Conservation (phyloP, 1,140 invertebrate genomes). For the Drosophila tristis region DNA sequence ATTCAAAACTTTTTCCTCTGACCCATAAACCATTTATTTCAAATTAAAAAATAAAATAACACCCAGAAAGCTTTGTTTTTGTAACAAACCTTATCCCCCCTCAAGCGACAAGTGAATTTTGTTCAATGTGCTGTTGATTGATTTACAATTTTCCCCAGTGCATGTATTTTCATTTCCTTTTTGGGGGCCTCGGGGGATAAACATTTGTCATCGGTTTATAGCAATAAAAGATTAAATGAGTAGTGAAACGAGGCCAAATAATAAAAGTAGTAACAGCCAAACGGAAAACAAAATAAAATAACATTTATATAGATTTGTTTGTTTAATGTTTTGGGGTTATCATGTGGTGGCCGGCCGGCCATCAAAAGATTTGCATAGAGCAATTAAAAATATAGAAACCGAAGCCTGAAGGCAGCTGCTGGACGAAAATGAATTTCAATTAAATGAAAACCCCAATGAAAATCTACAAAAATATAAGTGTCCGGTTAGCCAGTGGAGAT, state of each 20-base stretch:
- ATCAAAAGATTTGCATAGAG: conserved; percentile 15
- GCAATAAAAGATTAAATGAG: conserved; percentile 39
- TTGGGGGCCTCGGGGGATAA: conserved; percentile 22
- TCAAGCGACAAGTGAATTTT: conserved; percentile 19
- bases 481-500: neutral
- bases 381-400: conserved; percentile 35
- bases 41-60: conserved; percentile 32
- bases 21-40: conserved; percentile 25
- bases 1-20: too few relatives aligned
- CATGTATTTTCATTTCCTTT: conserved; percentile 21
- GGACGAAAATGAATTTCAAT: conserved; percentile 35
- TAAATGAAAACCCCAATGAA: conserved; percentile 26
- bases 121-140: conserved; percentile 45
- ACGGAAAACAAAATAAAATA: conserved; percentile 5
- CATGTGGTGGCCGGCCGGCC: neutral
- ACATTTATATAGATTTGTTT: conserved; percentile 22
- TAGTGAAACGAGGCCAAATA: conserved; percentile 29
- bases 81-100: conserved; percentile 5
- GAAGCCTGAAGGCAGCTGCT: conserved; percentile 10
- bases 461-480: conserved; percentile 29
- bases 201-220: conserved; percentile 44
- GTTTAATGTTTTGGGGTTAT: conserved; percentile 12
- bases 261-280: conserved; percentile 13
- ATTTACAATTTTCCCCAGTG: conserved; percentile 38
- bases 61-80: neutral